These are phyloP conservation scores for Scalopus aquaticus DNA, from an alignment of 2,113 vertebrate species.

Conservation along the genomic window DNA sequence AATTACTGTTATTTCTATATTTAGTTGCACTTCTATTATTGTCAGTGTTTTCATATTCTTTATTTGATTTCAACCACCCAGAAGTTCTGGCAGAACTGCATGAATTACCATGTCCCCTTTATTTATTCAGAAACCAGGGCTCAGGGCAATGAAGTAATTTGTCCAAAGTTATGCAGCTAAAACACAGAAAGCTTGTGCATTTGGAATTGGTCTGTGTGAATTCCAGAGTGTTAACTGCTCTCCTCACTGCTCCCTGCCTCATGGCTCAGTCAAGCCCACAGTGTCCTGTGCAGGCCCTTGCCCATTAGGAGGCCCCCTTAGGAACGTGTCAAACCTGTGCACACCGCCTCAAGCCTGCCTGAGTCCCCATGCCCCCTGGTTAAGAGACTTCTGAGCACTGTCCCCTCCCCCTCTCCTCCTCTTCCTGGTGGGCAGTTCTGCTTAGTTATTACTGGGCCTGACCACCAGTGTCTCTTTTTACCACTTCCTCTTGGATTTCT, in stretches of 20 bases:
- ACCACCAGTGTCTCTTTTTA: not conserved
- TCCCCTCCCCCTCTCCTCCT: not conserved
- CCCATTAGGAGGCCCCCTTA: not conserved
- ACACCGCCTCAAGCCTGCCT: not conserved
- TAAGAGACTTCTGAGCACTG: not conserved
- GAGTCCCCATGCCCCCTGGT: not conserved
- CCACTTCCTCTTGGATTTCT: not conserved
- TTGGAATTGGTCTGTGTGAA: not conserved
- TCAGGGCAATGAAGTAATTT: not conserved
- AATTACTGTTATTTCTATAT: not conserved
- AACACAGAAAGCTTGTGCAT: not conserved
- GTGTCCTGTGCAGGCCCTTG: no score
- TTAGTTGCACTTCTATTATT: conserved; percentile 8
- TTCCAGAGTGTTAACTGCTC: not conserved
- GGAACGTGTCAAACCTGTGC: not conserved
- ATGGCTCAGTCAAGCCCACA: not conserved
- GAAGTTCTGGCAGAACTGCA: conserved; percentile 8
- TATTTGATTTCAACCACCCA: conserved; percentile 40
- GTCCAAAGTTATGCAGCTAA: conserved; percentile 5
- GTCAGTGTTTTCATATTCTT: conserved; percentile 40
- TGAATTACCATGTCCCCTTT: conserved; percentile 31
- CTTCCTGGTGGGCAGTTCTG: not conserved
- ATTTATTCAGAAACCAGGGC: not conserved
- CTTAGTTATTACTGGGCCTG: not conserved
- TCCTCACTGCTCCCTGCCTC: not conserved